Conservation (phyloP, 2,113 vertebrate species). For the Hiodon tergisus region DNA sequence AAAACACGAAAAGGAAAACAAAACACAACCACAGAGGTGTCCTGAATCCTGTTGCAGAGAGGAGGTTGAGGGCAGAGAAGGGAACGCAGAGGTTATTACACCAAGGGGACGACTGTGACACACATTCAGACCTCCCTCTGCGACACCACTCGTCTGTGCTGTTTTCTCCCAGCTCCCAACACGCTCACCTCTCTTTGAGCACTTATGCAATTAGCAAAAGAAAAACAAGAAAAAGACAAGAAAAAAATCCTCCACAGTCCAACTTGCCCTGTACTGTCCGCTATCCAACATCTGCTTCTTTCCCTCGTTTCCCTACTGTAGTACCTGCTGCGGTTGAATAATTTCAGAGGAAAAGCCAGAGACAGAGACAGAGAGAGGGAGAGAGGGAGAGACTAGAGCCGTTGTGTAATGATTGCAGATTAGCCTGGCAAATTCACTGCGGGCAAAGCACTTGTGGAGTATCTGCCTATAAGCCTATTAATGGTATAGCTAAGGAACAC, state of each 20-base stretch:
- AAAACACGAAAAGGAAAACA: no score
- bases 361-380: neutral
- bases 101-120: constrained; percentile 34
- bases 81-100: constrained; percentile 33
- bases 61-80: constrained; percentile 13
- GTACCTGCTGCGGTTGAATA: neutral
- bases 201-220: constrained; percentile 17
- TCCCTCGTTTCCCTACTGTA: neutral
- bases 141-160: neutral
- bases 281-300: constrained; percentile 10
- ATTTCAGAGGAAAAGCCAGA: neutral
- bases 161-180: constrained; percentile 7
- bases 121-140: constrained; percentile 35
- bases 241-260: constrained; percentile 10
- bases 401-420: constrained; percentile 19
- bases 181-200: constrained; percentile 17
- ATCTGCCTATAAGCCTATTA: constrained; percentile 37
- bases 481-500: constrained; percentile 24
- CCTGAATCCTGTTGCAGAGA: neutral
- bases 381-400: neutral
- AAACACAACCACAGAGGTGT: neutral
- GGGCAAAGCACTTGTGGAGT: constrained; percentile 9
- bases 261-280: neutral
- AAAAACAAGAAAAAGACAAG: neutral
- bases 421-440: neutral